These are phyloP conservation scores for Lacerta bilineata DNA, from an alignment of 2,797 vertebrate species.

Conservation along the genomic window DNA sequence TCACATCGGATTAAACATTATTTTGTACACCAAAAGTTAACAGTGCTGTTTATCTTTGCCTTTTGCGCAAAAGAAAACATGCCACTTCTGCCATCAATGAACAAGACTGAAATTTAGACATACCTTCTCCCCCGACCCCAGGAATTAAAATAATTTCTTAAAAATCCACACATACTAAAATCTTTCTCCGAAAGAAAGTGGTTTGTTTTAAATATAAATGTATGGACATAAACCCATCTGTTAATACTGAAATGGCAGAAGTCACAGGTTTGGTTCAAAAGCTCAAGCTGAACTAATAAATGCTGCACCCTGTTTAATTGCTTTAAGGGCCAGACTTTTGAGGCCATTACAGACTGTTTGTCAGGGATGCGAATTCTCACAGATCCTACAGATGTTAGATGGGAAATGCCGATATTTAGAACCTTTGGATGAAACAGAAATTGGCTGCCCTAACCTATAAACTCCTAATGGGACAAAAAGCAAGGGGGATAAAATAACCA, in stretches of 20 bases:
- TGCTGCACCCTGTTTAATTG: slow-evolving; percentile 42
- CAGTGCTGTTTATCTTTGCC: slow-evolving; percentile 84
- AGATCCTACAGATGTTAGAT: neutral
- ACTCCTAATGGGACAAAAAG: slow-evolving; percentile 38
- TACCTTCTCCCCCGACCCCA: slow-evolving; percentile 48
- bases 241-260: slow-evolving; percentile 70
- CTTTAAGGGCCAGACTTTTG: slow-evolving; percentile 28
- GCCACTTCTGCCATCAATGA: slow-evolving; percentile 71
- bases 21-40: slow-evolving; percentile 80
- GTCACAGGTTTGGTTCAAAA: slow-evolving; percentile 67
- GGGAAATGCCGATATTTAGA: slow-evolving; percentile 32
- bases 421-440: slow-evolving; percentile 46
- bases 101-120: slow-evolving; percentile 61
- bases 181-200: slow-evolving; percentile 52
- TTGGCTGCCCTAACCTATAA: slow-evolving; percentile 53
- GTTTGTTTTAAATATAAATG: slow-evolving; percentile 54
- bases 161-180: slow-evolving; percentile 54
- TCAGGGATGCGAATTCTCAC: slow-evolving; percentile 53
- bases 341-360: slow-evolving; percentile 43
- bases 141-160: slow-evolving; percentile 59
- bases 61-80: slow-evolving; percentile 70
- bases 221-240: slow-evolving; percentile 65
- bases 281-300: slow-evolving; percentile 54
- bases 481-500: slow-evolving; percentile 59
- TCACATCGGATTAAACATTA: slow-evolving; percentile 83